Base-by-base conservation (phyloP, 2,797 vertebrate genomes). In the Numenius phaeopus region DNA sequence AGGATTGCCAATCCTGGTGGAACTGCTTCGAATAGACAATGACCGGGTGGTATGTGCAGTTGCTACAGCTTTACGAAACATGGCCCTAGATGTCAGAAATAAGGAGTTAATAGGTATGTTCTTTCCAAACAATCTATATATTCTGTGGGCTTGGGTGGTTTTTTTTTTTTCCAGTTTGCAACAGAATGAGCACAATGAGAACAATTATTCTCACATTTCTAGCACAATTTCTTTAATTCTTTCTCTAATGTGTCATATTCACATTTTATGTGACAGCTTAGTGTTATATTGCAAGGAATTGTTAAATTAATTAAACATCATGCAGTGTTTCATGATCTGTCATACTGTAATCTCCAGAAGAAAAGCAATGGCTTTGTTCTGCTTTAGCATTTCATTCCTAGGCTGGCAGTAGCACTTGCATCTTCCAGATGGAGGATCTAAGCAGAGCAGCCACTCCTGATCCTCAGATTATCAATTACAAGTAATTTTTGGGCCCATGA, bases 71-170 rank as follows among this genome's bases (percentile, higher is more conserved):
- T 98, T 99, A 94, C 98, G 99, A 85, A 99, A 99, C 98, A 99
- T 99, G 99, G 99, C 99, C 96, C 98, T 99, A 98, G 99, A 99
- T 96, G 99, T 99, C 97, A 99, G 99, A 98, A 99, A 99, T 98
- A 99, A 99, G 98, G 99, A 99, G 89, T 98, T 99, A 87, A 99
- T 99, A 44, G 99, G 99, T 99, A 98, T 42, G 99, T 97, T 44
- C 58, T 96, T 77, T 70, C 67, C 14, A 47, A 59, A 57, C 40
- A 61, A 10, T 67, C 19, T 83, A 1, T 52, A 4, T 73, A 0
- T 85, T 14, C 18, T 32, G 17, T 47, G 75, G 22, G 5, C 3
- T 14, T 64, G 30, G 37, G 14, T 27, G 50, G 39, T 14, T 30
- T 7, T 64, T 67, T 65, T 73, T 82, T 73, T 83, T 88, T 23